These are phyloP conservation scores for Cheirogaleus major DNA, from an alignment of 2,797 vertebrate species.

Conservation along the genomic window DNA sequence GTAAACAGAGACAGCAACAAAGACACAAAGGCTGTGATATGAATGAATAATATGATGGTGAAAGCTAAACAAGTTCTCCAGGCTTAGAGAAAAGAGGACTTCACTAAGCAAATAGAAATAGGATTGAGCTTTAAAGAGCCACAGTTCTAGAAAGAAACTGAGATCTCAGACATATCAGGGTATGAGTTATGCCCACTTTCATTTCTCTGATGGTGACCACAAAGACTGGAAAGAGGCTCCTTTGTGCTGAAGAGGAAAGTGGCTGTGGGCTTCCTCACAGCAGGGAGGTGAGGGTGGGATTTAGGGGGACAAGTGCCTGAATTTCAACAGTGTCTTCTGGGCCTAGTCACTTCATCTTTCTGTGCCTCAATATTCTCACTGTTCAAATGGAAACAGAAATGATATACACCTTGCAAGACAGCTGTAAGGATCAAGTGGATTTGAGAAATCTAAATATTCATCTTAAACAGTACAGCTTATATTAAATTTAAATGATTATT, in stretches of 20 bases:
- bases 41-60: not conserved
- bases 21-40: too few species aligned
- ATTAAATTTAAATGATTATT: not conserved
- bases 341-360: not conserved
- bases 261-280: rapidly evolving
- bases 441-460: not conserved
- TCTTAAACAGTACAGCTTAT: not conserved
- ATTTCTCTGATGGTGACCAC: not conserved
- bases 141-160: not conserved
- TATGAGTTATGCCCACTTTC: not conserved
- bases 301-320: not conserved
- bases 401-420: not conserved
- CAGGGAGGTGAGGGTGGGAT: not conserved
- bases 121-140: not conserved
- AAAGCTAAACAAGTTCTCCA: not conserved
- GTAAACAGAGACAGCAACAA: not conserved
- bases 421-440: not conserved
- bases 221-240: not conserved
- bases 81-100: not conserved
- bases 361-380: not conserved
- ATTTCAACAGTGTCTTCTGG: not conserved
- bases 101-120: not conserved
- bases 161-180: too few species aligned
- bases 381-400: not conserved
- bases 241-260: not conserved